Evolutionary conservation across 1,140 invertebrate genomes (phyloP), one percentile per base, ranked within the genome.

Genomic region (Micrasema longulum): DNA sequence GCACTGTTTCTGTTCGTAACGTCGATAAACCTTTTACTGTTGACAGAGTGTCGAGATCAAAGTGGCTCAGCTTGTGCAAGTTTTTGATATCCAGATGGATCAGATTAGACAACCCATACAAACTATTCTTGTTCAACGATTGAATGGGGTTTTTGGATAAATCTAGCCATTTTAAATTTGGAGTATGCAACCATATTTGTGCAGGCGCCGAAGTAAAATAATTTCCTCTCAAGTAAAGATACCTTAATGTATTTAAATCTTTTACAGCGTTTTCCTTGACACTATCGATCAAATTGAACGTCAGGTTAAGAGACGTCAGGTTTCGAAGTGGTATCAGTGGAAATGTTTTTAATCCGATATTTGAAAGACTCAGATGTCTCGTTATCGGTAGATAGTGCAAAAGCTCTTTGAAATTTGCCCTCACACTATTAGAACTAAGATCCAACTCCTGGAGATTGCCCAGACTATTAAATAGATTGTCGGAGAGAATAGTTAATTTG

Each of bases 341-440:
- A 69, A 93, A 86, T 26, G 87, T 88, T 76, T 86, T 90, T 65
- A 95, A 87, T 36, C 92, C 91, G 78, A 92, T 91, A 78, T 88
- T 89, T 47, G 90, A 89, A 72, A 96, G 82, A 78, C 90, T 91
- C 57, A 96, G 85, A 78, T 90, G 87, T 78, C 92, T 89, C 22
- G 96, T 84, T 75, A 91, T 91, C 38, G 93, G 93, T n/a, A 94
- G 87, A 80, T 95, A 94, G 78, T 95, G 92, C 77, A 95, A 94
- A n/a, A 96, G 85, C 80, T 96, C 94, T 77, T 95, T 95, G 77
- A 95, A 94, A 82, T 96, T 96, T 36, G 93, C 92, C 73, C 93
- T 89, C 71, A 88, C 83, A 14, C 88, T 85, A 81, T 97, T 97
- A 55, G 88, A 89, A 41, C 93, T 92, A 1, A 97, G 83, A 80